These are phyloP conservation scores for Copidosoma aretas DNA, from an alignment of 2,888 invertebrate species.

Conservation along the genomic window DNA sequence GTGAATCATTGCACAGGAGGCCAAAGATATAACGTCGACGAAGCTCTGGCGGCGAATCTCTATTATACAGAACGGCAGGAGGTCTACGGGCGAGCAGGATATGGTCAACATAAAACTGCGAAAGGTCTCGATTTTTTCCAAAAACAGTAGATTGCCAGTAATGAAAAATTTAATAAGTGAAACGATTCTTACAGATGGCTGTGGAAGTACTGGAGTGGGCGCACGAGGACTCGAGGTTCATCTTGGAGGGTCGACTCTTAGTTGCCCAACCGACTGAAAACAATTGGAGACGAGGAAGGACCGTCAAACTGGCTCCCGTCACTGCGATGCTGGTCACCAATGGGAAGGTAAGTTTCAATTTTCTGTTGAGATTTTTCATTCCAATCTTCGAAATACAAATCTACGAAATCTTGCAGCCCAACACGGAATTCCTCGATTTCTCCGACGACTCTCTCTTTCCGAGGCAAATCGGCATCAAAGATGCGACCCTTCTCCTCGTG, in stretches of 20 bases:
- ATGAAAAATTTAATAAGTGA: constrained; percentile 10
- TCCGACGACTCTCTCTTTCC: constrained; percentile 74
- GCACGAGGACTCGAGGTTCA: constrained; percentile 89
- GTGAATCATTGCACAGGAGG: constrained; percentile 66
- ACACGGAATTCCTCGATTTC: constrained; percentile 72
- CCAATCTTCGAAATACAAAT: too few relatives aligned
- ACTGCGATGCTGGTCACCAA: constrained; percentile 90
- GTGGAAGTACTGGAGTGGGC: constrained; percentile 94
- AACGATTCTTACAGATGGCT: constrained; percentile 70
- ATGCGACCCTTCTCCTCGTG: constrained; percentile 86
- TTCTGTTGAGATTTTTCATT: not conserved
- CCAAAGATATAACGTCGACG: constrained; percentile 86
- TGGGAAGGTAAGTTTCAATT: constrained; percentile 74
- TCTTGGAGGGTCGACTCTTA: constrained; percentile 86
- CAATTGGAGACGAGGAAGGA: constrained; percentile 88
- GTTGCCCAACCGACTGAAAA: constrained; percentile 90
- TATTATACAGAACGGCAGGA: constrained; percentile 72
- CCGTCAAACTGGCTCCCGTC: constrained; percentile 85
- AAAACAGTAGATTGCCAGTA: too few relatives aligned
- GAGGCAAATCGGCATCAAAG: constrained; percentile 78
- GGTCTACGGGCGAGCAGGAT: constrained; percentile 83
- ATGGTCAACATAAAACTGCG: constrained; percentile 88
- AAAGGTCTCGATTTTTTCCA: constrained; percentile 65
- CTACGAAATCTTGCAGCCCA: constrained; percentile 67
- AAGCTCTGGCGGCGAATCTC: constrained; percentile 90